phyloP scores from a whole-genome alignment of 2,888 invertebrate genomes.

The Pemphredon lugubris region DNA sequence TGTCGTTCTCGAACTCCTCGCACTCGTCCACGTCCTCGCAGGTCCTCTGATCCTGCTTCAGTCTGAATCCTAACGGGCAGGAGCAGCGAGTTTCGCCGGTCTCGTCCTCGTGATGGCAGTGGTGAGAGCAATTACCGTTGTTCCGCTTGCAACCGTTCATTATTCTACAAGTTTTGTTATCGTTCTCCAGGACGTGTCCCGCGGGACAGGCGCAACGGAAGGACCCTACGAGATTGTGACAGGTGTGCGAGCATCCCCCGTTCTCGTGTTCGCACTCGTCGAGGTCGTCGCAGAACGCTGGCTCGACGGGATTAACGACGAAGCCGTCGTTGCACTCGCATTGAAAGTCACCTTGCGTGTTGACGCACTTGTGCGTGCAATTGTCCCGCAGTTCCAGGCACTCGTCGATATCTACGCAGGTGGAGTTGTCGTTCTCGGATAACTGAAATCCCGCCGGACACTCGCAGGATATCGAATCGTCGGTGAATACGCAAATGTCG shows the following conservation, averaged over 20 bases:
- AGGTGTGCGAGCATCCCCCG: conserved; percentile 83
- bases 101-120: conserved; percentile 81
- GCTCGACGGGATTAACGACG: conserved; percentile 76
- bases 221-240: conserved; percentile 80
- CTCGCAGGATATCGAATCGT: conserved; percentile 79
- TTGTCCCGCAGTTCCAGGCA: conserved; percentile 76
- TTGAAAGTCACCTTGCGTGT: conserved; percentile 81
- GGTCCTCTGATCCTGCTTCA: conserved; percentile 77
- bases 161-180: conserved; percentile 68
- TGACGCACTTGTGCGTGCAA: conserved; percentile 81
- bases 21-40: conserved; percentile 80
- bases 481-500: conserved; percentile 77
- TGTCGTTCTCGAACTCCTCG: conserved; percentile 75
- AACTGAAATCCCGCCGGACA: conserved; percentile 83
- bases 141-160: conserved; percentile 73
- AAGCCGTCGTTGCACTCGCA: conserved; percentile 82
- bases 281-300: conserved; percentile 79
- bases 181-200: conserved; percentile 73
- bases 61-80: conserved; percentile 82
- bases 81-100: conserved; percentile 80
- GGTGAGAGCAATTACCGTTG: conserved; percentile 81
- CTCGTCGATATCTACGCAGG: conserved; percentile 80
- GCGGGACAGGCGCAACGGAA: conserved; percentile 81
- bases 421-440: conserved; percentile 75
- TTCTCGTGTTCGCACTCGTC: conserved; percentile 82